Base-by-base conservation (phyloP, 2,113 vertebrate genomes). In the Oreotragus oreotragus region DNA sequence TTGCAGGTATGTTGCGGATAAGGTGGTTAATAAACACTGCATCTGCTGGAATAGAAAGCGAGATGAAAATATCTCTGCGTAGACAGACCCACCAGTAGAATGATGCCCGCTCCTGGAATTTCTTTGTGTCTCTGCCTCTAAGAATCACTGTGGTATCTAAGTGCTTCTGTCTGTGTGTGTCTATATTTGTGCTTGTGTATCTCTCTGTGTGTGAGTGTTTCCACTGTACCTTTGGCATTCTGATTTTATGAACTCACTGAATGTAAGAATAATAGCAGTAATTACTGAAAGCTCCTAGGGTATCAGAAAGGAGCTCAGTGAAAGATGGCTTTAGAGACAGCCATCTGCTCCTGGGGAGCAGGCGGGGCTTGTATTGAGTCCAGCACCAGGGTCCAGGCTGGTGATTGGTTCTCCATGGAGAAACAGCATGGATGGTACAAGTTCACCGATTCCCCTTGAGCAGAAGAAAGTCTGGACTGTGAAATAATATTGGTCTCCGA, bases 271-370 rank as follows among this genome's bases (percentile, higher is more conserved):
- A 62, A 97, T 88, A 55, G 43, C 89, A 70, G 79, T 97, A 80
- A 94, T 98, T 97, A 97, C 86, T 28, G 47, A 73, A 79, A 25
- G 39, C 80, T 96, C 95, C 89, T 94, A 91, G 95, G 84, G 85
- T 97, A 14, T 58, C 51, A 90, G 60, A 66, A 91, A 91, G 85
- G 77, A 95, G 79, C 13, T 58, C 33, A 57, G 36, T 92, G 93
- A 92, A 97, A 92, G 55, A 81, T 94, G 96, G 91, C 39, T 53
- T 91, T 5, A 14, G 73, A 92, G 13, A 79, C 58, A 23, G 30
- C 96, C 97, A 94, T 95, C 91, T 97, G 97, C 88, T 96, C 9
- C 64, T 36, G 33, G 88, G 84, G 45, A 57, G 5, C 45, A 43
- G 83, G 73, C 58, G 28, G 47, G 19, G 21, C 30, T 87, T 19